Base-by-base conservation (phyloP, 2,888 invertebrate species). In the Melanostoma scalare region DNA sequence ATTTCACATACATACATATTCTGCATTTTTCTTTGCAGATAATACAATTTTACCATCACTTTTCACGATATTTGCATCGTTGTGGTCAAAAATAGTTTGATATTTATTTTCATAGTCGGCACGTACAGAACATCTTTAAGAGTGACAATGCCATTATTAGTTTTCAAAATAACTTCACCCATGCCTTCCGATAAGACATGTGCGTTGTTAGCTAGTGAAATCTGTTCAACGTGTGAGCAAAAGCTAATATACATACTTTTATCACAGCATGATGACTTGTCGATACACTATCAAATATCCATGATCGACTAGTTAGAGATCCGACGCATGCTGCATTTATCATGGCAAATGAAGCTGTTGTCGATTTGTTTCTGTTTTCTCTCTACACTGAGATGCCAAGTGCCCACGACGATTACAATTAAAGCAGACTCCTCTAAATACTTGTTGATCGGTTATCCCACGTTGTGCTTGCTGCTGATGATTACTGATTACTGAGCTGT, bases 1-100 rank as follows among this genome's bases (percentile, higher is more conserved):
- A 53, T 20, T n/a, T 40, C 58, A 58, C 58, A 56, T 56, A 56
- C 38, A 56, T 42, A 33, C 42, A 58, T 58, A 58, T 58, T 58
- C 53, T 2, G 33, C 67, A 4, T n/a, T 5, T 53, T 42, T 53
- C 3, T 67, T 10, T 5, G 38, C 42, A 33, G 52, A 33, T 42
- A 67, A 53, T 30, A 53, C 42, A 20, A 33, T 9, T 30, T 30
- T 10, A 40, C 67, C 67, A 10, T 31, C 30, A 9, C 31, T 33
- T 4, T 67, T 6, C n/a, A 31, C 53, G 30, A 67, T 52, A 5
- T 3, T 52, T 33, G 40, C 67, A 53, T 56, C 38, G 38, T 56
- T 56, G 30, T 8, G 30, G 56, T 38, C 2, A 40, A 56, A 40
- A 10, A 9, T 8, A 3, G 38, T 38, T 3, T 20, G 36, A 36